Evolutionary conservation across 1,140 invertebrate genomes (phyloP).

Genomic region (Scaptomyza pallida): DNA sequence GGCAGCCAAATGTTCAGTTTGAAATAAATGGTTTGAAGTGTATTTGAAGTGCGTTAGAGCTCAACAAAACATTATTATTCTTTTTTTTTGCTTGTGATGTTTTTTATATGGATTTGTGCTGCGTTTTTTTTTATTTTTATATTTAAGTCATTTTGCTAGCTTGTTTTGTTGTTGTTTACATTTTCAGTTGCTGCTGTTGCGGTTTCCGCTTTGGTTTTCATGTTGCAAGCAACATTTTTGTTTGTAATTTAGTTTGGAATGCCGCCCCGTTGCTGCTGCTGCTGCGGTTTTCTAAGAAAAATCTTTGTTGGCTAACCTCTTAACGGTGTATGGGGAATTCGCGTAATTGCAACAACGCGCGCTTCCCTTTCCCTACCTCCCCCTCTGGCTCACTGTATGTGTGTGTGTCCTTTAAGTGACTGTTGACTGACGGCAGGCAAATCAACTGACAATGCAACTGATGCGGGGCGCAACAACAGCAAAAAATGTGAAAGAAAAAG

Average conservation of each 20-base stretch:
- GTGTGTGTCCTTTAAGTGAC: conserved; percentile 35
- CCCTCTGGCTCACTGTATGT: neutral
- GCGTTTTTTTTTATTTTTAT: neutral
- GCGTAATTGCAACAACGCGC: conserved; percentile 55
- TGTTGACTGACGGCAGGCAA: conserved; percentile 64
- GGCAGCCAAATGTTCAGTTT: too few species aligned
- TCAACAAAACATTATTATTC: neutral
- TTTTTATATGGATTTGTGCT: neutral
- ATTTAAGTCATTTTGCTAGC: neutral
- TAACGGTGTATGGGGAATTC: conserved; percentile 48
- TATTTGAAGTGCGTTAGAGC: neutral
- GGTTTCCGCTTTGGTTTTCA: conserved; percentile 70
- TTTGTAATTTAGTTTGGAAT: conserved; percentile 80
- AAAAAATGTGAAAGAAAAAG: neutral
- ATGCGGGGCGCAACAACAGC: conserved; percentile 31
- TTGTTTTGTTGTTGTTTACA: conserved; percentile 58
- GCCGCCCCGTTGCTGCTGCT: conserved; percentile 23
- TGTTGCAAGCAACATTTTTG: conserved; percentile 74
- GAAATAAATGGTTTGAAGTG: neutral
- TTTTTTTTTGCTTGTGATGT: neutral
- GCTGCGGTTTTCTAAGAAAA: conserved; percentile 72
- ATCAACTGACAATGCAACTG: conserved; percentile 63
- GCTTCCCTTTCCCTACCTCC: neutral
- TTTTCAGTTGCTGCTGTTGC: conserved; percentile 69
- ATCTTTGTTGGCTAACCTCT: conserved; percentile 65